These are phyloP conservation scores for Yasuhikotakia modesta DNA, from an alignment of 2,797 vertebrate species.

Conservation along the genomic window DNA sequence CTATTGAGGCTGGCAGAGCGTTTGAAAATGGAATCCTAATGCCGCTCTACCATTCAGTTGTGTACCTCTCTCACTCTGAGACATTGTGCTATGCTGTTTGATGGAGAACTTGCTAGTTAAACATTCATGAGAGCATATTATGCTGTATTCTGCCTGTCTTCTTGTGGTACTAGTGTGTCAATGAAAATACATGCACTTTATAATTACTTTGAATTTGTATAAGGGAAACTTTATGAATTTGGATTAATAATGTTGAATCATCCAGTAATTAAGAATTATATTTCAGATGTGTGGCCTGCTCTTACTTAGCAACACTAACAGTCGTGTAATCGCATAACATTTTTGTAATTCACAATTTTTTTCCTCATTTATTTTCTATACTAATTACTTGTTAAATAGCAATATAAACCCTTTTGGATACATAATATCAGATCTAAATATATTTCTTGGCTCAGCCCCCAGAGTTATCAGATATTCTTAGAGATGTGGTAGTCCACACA, in stretches of 20 bases:
- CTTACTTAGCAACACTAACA: background rate
- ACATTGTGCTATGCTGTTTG: conserved; percentile 26
- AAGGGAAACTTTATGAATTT: background rate
- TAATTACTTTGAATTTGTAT: background rate
- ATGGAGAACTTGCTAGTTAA: conserved; percentile 22
- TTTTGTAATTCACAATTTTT: conserved; percentile 2
- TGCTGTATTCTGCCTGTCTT: conserved; percentile 7
- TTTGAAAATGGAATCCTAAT: conserved; percentile 59
- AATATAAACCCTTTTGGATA: conserved; percentile 46
- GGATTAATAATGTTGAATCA: background rate
- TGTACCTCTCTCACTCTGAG: background rate
- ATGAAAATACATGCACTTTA: background rate
- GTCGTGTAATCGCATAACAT: conserved; percentile 4
- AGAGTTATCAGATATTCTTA: conserved; percentile 47
- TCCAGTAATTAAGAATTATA: background rate
- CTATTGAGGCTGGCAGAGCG: conserved; percentile 61
- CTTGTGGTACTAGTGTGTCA: background rate
- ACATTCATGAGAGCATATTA: conserved; percentile 41
- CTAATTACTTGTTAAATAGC: conserved; percentile 43
- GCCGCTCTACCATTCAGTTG: conserved; percentile 22
- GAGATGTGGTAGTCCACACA: conserved; percentile 7
- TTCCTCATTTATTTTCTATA: conserved; percentile 33
- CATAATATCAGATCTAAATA: conserved; percentile 35
- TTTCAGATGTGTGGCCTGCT: conserved; percentile 4
- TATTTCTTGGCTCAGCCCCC: conserved; percentile 32